A percentile compares a stretch with the other conserved stretches of the same genome.
Evolutionary conservation across 2,113 vertebrate species (phyloP).

Genomic region (Callipepla californica): DNA sequence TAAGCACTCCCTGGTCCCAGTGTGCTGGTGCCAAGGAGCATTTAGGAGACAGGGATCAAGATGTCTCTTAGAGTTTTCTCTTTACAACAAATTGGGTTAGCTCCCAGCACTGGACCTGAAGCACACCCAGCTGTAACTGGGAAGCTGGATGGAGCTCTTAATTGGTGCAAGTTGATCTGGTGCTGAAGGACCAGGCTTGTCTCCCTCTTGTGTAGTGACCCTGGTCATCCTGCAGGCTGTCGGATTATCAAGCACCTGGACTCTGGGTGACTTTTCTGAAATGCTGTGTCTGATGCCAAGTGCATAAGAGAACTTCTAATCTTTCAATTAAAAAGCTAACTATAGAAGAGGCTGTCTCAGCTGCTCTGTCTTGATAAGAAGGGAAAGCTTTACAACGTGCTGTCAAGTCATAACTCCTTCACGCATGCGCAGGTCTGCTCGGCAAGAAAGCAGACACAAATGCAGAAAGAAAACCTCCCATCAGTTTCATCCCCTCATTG

Average conservation of each 20-base stretch:
- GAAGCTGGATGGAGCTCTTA: background rate
- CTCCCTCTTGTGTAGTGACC: background rate
- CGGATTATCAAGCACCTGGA: background rate
- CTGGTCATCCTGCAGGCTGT: background rate
- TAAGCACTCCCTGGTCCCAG: rapidly evolving
- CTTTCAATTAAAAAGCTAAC: conserved; percentile 68
- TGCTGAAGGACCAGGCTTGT: background rate
- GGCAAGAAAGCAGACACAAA: conserved; percentile 55
- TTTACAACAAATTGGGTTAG: background rate
- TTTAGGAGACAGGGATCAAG: background rate
- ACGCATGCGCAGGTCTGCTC: background rate
- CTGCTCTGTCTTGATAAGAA: conserved; percentile 74
- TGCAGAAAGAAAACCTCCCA: conserved; percentile 33
- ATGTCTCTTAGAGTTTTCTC: background rate
- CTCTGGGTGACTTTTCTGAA: background rate
- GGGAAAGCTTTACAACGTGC: conserved; percentile 48
- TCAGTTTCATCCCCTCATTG: conserved; percentile 65
- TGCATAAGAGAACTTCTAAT: conserved; percentile 44
- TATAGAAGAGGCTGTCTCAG: conserved; percentile 56
- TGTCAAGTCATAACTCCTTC: conserved; percentile 57
- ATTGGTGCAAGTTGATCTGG: rapidly evolving
- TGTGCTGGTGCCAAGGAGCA: rapidly evolving
- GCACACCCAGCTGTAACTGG: rapidly evolving
- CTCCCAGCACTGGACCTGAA: background rate
- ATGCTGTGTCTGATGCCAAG: background rate